Evolutionary conservation across 2,113 vertebrate genomes (phyloP), one percentile per base, ranked within the genome.

Genomic region (Corydoras maculifer): DNA sequence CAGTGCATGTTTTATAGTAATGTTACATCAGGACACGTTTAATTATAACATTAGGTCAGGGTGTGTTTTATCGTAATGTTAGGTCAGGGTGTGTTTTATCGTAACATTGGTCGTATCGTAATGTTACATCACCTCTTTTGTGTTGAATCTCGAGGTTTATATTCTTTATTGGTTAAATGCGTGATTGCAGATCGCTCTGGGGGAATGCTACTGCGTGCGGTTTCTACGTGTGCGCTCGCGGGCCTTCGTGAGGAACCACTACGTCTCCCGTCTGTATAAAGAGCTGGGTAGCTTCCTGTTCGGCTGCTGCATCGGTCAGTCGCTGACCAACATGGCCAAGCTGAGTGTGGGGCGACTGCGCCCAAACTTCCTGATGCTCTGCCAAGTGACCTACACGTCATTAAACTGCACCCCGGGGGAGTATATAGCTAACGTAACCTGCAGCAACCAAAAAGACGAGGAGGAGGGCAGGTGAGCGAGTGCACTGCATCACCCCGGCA

Each of bases 271-370:
- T 48, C 81, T 90, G 67, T 92, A 92, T 84, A 92, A 92, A 76
- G 92, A 94, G 80, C 82, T 92, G 67, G 91, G 92, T 8, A 88
- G 91, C 67, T 93, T 93, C 82, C 68, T 93, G 58, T 93, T 93
- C 0, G 92, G 92, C 0, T 85, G 83, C 4, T 87, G 90, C 31
- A 81, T 91, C 61, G 87, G 91, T 69, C 90, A 90, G 79, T 94
- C 93, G 6, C 85, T 92, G 75, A 92, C 90, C 60, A 88, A 91
- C 58, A 87, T 90, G 73, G 84, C 90, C 72, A 92, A 91, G 77
- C 82, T 92, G 10, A 89, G 90, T 32, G 81, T 90, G 1, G 90
- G 91, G 2, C 87, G 87, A 9, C 84, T 91, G 73, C 82, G 85
- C 8, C 91, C 89, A 43, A 82, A 88, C 86, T 92, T 93, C 79